A percentile compares a stretch with the other conserved stretches of the same genome.
These are phyloP conservation scores for Fistularia commersonii DNA, from an alignment of 2,797 vertebrate genomes.

Conservation along the genomic window DNA sequence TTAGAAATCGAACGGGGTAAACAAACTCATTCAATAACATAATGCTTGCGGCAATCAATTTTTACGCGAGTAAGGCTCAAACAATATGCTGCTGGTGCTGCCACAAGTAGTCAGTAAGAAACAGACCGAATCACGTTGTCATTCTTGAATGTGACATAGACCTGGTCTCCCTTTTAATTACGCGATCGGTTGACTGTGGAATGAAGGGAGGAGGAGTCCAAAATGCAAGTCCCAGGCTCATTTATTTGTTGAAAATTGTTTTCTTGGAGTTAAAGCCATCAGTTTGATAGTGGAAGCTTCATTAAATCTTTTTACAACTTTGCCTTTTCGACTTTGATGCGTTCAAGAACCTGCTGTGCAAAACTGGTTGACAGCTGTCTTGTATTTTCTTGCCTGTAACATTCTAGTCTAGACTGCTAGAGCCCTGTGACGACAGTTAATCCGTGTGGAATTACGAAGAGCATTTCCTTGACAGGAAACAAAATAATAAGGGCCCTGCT, in stretches of 20 bases:
- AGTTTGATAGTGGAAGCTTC: constrained; percentile 9
- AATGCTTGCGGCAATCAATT: constrained; percentile 71
- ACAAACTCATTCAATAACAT: constrained; percentile 69
- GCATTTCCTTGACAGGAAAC: constrained; percentile 23
- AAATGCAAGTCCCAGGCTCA: constrained; percentile 1
- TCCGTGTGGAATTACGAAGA: too few relatives aligned
- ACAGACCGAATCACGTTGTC: constrained; percentile 35
- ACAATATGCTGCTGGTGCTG: constrained; percentile 49
- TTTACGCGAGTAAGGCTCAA: constrained; percentile 57
- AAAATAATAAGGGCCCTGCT: constrained; percentile 9
- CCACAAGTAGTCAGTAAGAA: constrained; percentile 42
- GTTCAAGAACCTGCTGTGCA: too few relatives aligned
- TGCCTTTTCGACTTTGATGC: too few relatives aligned
- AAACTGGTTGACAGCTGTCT: too few relatives aligned
- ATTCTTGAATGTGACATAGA: constrained; percentile 53
- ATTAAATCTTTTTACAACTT: too few relatives aligned
- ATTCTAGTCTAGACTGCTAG: too few relatives aligned
- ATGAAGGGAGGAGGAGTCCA: constrained; percentile 13
- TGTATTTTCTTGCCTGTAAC: too few relatives aligned
- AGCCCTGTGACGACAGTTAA: too few relatives aligned
- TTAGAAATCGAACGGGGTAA: constrained; percentile 67
- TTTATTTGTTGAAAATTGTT: constrained; percentile 8
- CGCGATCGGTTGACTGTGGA: constrained; percentile 11
- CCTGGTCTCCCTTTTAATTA: constrained; percentile 34
- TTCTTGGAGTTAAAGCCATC: constrained; percentile 5